Evolutionary conservation across 2,888 invertebrate genomes (phyloP).

Genomic region (Orthosia incerta): DNA sequence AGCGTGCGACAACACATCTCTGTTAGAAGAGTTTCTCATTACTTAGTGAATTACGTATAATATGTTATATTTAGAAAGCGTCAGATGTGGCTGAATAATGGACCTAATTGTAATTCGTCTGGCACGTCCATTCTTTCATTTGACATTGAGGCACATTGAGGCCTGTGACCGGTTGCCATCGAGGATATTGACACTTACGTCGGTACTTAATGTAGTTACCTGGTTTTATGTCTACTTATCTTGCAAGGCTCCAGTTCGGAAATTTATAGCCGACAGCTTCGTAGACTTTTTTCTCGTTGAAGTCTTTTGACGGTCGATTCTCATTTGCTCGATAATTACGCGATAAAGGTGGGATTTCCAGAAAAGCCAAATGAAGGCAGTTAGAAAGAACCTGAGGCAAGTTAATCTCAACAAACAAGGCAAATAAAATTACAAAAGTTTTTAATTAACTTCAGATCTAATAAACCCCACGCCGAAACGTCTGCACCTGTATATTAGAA

Average conservation of each 20-base stretch:
- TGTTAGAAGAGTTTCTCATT: slow-evolving; percentile 16
- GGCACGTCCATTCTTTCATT: slow-evolving; percentile 85
- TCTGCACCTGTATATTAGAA: slow-evolving; percentile 60
- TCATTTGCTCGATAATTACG: slow-evolving; percentile 29
- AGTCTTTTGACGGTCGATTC: slow-evolving; percentile 46
- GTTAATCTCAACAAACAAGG: slow-evolving; percentile 7
- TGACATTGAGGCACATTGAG: slow-evolving; percentile 89
- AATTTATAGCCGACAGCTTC: slow-evolving; percentile 48
- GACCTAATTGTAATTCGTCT: slow-evolving; percentile 75
- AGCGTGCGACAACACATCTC: slow-evolving; percentile 35
- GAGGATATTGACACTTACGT: slow-evolving; percentile 82
- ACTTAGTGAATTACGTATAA: slow-evolving; percentile 23
- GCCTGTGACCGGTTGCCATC: slow-evolving; percentile 78
- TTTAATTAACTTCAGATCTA: slow-evolving; percentile 43
- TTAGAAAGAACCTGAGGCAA: not conserved
- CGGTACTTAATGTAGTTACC: slow-evolving; percentile 56
- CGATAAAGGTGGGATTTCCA: slow-evolving; percentile 3
- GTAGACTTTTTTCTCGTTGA: slow-evolving; percentile 43
- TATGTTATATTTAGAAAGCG: slow-evolving; percentile 62
- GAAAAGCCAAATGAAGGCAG: not conserved
- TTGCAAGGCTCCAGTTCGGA: slow-evolving; percentile 47
- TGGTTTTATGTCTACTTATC: slow-evolving; percentile 58
- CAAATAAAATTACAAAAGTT: slow-evolving; percentile 23
- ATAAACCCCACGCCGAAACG: slow-evolving; percentile 42
- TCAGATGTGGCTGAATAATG: slow-evolving; percentile 45